phyloP scores from a whole-genome alignment of 2,113 vertebrate species.

The Psittacus erithacus region DNA sequence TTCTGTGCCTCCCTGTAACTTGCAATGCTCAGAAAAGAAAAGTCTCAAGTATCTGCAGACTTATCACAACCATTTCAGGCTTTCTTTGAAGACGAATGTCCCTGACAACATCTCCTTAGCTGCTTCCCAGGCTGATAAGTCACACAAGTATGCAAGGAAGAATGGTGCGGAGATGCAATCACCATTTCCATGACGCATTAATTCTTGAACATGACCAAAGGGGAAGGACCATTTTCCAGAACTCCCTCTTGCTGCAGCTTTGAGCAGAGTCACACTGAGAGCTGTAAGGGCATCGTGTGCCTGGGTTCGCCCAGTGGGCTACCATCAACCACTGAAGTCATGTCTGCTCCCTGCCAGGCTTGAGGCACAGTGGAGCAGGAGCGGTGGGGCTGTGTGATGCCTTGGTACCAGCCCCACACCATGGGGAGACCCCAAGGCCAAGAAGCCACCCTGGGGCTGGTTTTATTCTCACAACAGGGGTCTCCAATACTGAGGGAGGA shows the following conservation, averaged over 20 bases:
- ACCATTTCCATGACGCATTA: neutral
- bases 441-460: neutral
- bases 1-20: neutral
- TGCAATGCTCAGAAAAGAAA: neutral
- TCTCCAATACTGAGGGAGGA: neutral
- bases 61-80: neutral
- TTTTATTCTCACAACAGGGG: neutral
- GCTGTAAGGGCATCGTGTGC: neutral
- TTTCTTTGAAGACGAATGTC: neutral
- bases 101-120: slow-evolving; percentile 42
- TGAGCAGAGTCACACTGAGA: neutral
- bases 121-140: slow-evolving; percentile 60
- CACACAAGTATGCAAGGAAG: neutral
- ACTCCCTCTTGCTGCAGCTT: neutral
- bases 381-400: neutral
- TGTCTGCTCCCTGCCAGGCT: neutral
- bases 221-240: neutral
- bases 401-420: neutral
- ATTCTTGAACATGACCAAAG: neutral
- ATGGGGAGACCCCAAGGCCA: neutral
- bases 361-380: neutral
- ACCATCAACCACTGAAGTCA: neutral
- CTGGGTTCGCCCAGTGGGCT: neutral
- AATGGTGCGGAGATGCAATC: slow-evolving; percentile 9
- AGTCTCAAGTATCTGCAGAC: neutral